A percentile compares a stretch with the other conserved stretches of the same genome.
Evolutionary conservation across 2,888 invertebrate species (phyloP).

Genomic region (Sepioteuthis lessoniana): DNA sequence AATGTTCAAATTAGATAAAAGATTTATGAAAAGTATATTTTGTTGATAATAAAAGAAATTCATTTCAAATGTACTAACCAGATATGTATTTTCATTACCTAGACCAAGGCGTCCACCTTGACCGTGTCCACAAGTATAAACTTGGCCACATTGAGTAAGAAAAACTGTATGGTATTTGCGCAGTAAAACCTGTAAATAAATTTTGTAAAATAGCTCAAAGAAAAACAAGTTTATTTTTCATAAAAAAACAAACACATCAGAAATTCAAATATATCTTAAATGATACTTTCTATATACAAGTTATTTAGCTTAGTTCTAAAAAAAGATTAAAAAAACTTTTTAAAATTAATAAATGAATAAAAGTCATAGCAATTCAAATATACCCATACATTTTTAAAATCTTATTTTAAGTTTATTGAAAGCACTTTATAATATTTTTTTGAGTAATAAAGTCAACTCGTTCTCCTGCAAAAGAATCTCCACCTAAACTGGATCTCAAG

Average conservation of each 20-base stretch:
- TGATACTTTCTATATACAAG: too few species aligned
- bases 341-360: too few species aligned
- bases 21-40: neutral
- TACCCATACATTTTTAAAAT: too few species aligned
- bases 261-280: too few species aligned
- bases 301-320: too few species aligned
- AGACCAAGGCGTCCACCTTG: conserved; percentile 85
- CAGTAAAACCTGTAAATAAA: conserved; percentile 79
- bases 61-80: conserved; percentile 64
- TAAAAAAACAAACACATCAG: neutral
- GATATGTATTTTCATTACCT: conserved; percentile 77
- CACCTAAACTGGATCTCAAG: too few species aligned
- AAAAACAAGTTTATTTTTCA: neutral
- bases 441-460: too few species aligned
- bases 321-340: neutral
- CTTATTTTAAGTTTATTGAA: too few species aligned
- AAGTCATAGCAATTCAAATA: too few species aligned
- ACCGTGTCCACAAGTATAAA: conserved; percentile 88
- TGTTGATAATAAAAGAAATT: neutral
- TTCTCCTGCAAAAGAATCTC: too few species aligned
- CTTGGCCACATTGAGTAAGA: conserved; percentile 78
- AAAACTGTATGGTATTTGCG: conserved; percentile 86
- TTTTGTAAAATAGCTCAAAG: conserved; percentile 39
- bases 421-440: too few species aligned
- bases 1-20: too few species aligned